A percentile compares a stretch with the other conserved stretches of the same genome.
Conservation (phyloP, 2,888 invertebrate genomes). For the Epinotia brunnichana region DNA sequence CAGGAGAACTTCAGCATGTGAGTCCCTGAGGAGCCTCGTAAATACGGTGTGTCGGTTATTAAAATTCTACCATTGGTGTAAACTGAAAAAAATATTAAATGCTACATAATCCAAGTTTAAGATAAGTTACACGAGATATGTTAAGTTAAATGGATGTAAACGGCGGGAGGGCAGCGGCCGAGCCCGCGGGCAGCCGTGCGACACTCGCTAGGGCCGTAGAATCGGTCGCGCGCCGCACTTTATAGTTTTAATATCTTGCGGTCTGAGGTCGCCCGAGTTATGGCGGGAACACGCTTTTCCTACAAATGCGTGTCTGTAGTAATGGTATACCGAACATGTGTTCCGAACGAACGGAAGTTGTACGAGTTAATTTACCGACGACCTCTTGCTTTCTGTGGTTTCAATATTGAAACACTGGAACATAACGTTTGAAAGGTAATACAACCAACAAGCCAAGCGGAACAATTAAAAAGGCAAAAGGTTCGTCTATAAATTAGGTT, state of each 20-base stretch:
- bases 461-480: constrained; percentile 35
- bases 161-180: constrained; percentile 53
- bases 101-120: background rate
- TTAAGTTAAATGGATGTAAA: constrained; percentile 59
- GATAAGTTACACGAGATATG: constrained; percentile 41
- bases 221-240: constrained; percentile 74
- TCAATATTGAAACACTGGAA: constrained; percentile 40
- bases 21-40: constrained; percentile 75
- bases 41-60: constrained; percentile 65
- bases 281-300: constrained; percentile 67
- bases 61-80: constrained; percentile 49
- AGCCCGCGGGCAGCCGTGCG: constrained; percentile 47
- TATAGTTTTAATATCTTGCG: constrained; percentile 82
- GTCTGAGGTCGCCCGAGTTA: constrained; percentile 70
- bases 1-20: constrained; percentile 73
- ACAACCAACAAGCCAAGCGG: constrained; percentile 7
- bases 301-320: constrained; percentile 67
- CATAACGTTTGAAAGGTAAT: constrained; percentile 23
- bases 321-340: constrained; percentile 55
- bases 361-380: constrained; percentile 56
- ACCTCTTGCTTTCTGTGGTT: constrained; percentile 52
- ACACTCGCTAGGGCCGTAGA: constrained; percentile 59
- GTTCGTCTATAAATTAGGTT: constrained; percentile 36
- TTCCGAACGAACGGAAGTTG: constrained; percentile 54
- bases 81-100: constrained; percentile 42